Evolutionary conservation across 2,113 vertebrate genomes (phyloP).

Genomic region (Syrmaticus mikado): DNA sequence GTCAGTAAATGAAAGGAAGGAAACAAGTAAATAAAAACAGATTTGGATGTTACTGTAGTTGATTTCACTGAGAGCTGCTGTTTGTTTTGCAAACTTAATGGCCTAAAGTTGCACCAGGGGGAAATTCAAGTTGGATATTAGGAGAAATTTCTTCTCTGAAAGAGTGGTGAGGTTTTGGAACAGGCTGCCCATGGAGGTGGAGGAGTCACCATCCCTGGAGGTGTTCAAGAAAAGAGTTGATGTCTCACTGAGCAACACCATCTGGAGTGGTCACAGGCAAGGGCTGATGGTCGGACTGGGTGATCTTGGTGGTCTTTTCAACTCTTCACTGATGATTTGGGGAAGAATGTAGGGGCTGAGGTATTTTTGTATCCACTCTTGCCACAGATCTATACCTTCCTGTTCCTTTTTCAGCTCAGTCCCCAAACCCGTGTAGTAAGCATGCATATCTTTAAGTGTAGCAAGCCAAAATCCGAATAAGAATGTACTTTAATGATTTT

Average conservation of each 20-base stretch:
- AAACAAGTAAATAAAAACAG: not conserved
- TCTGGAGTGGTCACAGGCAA: too few species aligned
- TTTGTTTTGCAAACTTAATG: not conserved
- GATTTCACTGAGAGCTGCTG: not conserved
- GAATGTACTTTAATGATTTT: not conserved
- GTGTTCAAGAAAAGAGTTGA: too few species aligned
- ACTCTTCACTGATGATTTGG: not conserved
- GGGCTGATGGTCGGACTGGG: too few species aligned
- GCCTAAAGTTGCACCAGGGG: too few species aligned
- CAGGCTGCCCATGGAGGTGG: too few species aligned
- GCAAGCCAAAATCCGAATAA: not conserved
- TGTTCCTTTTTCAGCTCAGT: not conserved
- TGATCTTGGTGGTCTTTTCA: too few species aligned
- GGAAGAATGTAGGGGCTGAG: not conserved
- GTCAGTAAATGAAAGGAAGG: not conserved
- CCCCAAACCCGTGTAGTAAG: not conserved
- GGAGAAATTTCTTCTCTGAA: too few species aligned
- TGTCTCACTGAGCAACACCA: too few species aligned
- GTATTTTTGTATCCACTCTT: not conserved
- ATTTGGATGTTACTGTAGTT: not conserved
- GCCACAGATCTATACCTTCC: not conserved
- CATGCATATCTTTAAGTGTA: not conserved
- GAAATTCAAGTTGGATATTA: too few species aligned
- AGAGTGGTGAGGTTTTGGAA: too few species aligned
- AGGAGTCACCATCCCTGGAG: too few species aligned